These are phyloP conservation scores for Grammomys dolichurus DNA, from an alignment of 2,113 vertebrate species.

Conservation along the genomic window DNA sequence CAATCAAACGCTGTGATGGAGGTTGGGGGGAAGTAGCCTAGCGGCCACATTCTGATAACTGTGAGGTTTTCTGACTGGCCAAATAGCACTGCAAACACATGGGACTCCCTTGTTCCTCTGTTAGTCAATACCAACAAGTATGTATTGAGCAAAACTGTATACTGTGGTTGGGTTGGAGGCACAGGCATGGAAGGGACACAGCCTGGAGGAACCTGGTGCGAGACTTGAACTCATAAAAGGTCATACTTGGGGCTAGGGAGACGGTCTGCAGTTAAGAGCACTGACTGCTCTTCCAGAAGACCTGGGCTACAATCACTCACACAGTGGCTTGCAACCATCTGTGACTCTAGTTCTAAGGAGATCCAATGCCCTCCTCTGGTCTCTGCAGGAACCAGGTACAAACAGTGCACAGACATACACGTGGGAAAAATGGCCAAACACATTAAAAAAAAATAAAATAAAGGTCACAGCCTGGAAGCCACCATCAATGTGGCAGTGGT, in stretches of 20 bases:
- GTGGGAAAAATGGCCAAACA: background rate
- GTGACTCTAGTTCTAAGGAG: background rate
- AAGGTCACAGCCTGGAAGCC: background rate
- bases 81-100: slow-evolving; percentile 53
- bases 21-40: background rate
- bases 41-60: slow-evolving; percentile 41
- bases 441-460: background rate
- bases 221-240: slow-evolving; percentile 1
- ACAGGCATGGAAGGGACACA: slow-evolving; percentile 2
- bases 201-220: background rate
- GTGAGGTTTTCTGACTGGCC: slow-evolving; percentile 23
- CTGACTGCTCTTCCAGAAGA: background rate
- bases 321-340: background rate
- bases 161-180: background rate
- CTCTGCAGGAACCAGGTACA: background rate
- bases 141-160: slow-evolving; percentile 22
- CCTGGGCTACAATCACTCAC: too few species aligned
- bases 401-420: background rate
- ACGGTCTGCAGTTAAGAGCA: background rate
- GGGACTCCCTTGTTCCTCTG: background rate
- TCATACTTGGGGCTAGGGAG: background rate
- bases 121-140: background rate
- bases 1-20: background rate
- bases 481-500: background rate
- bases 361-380: background rate